Conservation (phyloP, 2,888 invertebrate genomes). For the Aspidapion aeneum region DNA sequence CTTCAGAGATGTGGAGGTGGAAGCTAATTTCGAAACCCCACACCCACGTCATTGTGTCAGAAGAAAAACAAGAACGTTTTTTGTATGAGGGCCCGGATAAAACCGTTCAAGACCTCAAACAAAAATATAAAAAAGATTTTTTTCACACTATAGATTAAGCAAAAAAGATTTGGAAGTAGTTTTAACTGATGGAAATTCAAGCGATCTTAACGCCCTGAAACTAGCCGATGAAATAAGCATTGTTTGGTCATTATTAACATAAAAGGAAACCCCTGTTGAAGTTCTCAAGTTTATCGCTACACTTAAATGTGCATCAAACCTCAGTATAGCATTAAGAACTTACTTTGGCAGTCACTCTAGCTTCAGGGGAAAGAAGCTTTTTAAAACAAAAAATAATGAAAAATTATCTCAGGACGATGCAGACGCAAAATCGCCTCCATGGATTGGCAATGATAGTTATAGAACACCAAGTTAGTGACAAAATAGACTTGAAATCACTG, state of each 20-base stretch:
- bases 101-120: background rate
- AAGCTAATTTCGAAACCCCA: background rate
- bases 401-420: slow-evolving; percentile 23
- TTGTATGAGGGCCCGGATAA: background rate
- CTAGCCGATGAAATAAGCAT: slow-evolving; percentile 5
- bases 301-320: background rate
- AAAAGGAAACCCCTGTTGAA: background rate
- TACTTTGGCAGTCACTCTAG: slow-evolving; percentile 7
- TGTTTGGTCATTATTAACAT: background rate
- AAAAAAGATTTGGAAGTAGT: background rate
- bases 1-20: background rate
- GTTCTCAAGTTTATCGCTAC: background rate
- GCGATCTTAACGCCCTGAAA: background rate
- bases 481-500: background rate
- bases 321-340: slow-evolving; percentile 5
- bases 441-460: slow-evolving; percentile 20
- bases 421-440: slow-evolving; percentile 16
- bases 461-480: slow-evolving; percentile 5
- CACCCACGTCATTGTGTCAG: background rate
- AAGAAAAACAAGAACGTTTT: background rate
- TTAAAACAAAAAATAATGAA: slow-evolving; percentile 28
- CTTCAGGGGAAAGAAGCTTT: slow-evolving; percentile 21
- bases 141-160: background rate
- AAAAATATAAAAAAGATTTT: background rate
- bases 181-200: background rate